Evolutionary conservation across 2,113 vertebrate genomes (phyloP).

Genomic region (Ia io): DNA sequence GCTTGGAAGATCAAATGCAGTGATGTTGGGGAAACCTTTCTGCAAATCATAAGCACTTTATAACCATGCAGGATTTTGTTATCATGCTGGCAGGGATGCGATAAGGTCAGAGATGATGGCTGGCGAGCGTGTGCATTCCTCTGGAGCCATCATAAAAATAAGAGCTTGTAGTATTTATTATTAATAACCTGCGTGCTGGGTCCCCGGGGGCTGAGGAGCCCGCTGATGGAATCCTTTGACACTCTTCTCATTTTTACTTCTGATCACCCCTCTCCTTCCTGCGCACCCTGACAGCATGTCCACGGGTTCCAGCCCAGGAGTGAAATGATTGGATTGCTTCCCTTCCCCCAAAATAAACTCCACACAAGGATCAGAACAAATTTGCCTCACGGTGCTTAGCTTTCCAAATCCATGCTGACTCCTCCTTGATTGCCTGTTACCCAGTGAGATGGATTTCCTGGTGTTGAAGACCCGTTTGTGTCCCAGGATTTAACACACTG

Average conservation of each 20-base stretch:
- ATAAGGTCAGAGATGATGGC: slow-evolving; percentile 51
- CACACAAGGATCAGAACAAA: not conserved
- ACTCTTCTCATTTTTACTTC: not conserved
- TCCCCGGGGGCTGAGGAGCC: slow-evolving; percentile 14
- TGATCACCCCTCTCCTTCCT: not conserved
- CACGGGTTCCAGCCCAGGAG: not conserved
- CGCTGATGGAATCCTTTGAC: slow-evolving; percentile 1
- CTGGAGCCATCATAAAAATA: slow-evolving; percentile 54
- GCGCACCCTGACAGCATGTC: not conserved
- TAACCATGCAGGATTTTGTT: not conserved
- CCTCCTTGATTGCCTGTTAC: slow-evolving; percentile 22
- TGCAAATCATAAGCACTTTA: not conserved
- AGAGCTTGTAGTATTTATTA: slow-evolving; percentile 62
- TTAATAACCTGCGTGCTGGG: slow-evolving; percentile 49
- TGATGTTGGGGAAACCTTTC: not conserved
- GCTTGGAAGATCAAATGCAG: not conserved
- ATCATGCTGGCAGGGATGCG: slow-evolving; percentile 9
- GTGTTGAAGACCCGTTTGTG: slow-evolving; percentile 28
- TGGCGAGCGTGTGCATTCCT: slow-evolving; percentile 6
- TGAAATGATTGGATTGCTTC: not conserved
- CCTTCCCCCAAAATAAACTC: not conserved
- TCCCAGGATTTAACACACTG: not conserved
- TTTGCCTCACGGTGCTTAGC: slow-evolving; percentile 35
- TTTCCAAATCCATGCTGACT: slow-evolving; percentile 47
- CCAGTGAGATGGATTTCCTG: not conserved